Evolutionary conservation across 2,888 invertebrate genomes (phyloP), one percentile per base, ranked within the genome.

Genomic region (Dryobota labecula): DNA sequence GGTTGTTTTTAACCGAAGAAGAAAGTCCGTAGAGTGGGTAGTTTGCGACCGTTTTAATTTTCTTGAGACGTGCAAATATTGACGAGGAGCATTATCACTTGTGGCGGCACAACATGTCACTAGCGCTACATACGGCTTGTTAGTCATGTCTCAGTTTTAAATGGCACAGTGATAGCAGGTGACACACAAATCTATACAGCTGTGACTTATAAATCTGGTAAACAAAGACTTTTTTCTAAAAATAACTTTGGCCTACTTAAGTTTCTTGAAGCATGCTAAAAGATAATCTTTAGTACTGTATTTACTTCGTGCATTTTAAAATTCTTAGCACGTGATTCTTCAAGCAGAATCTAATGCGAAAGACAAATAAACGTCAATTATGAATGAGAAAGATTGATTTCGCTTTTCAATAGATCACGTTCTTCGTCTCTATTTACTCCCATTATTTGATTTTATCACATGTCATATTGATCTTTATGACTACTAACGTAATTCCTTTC

Each of bases 11-110:
- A 68, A 62, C 49, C 43, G 45, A 64, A 70, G 58, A 70, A 63
- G 73, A 73, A 81, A 80, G 68, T 83, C 53, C 43, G 13, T n/a
- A 24, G 45, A 71, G 36, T 62, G 20, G 30, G 15, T 70, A 69
- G 43, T 69, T 73, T 47, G 67, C 74, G 78, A 69, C 72, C 78
- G 75, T 86, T 82, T 88, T 84, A 82, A 84, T 76, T 84, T 80
- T 85, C 84, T 87, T 84, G 85, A 89, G 67, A 74, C 69, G 75
- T 83, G 87, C 87, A 90, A 93, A 92, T 92, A 90, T 92, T 92
- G 89, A 88, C 89, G 75, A 67, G 27, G 63, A 36, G 63, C 69
- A 84, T 90, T 90, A 91, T 91, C 88, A 73, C 74, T 51, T 69
- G 81, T 83, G 84, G 73, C 82, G 80, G n/a, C n/a, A n/a, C n/a